phyloP scores from a whole-genome alignment of 2,888 invertebrate species.

The Ochropacha duplaris region DNA sequence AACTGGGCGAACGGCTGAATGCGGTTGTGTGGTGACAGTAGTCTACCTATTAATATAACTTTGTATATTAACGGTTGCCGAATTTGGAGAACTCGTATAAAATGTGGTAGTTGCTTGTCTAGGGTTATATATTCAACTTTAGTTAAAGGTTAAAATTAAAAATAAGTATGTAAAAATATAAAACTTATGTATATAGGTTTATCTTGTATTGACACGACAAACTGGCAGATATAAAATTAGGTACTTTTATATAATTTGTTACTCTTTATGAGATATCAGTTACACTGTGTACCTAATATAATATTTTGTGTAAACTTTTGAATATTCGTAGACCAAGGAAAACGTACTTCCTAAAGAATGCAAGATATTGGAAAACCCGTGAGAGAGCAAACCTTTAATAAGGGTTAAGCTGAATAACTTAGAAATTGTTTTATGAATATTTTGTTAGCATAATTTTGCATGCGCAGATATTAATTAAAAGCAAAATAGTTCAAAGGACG shows the following conservation, averaged over 20 bases:
- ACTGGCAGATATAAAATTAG: too few species aligned
- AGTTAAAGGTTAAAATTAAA: not conserved
- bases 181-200: too few species aligned
- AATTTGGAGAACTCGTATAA: not conserved
- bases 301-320: too few species aligned
- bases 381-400: constrained; percentile 54
- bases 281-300: too few species aligned
- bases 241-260: too few species aligned
- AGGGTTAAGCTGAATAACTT: constrained; percentile 54
- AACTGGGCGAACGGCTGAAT: constrained; percentile 41
- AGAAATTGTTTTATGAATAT: constrained; percentile 40
- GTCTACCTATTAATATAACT: constrained; percentile 10
- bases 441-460: constrained; percentile 9
- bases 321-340: constrained; percentile 40
- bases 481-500: too few species aligned
- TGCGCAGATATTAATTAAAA: not conserved
- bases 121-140: not conserved
- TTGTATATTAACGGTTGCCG: constrained; percentile 14
- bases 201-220: too few species aligned
- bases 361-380: constrained; percentile 58
- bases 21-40: constrained; percentile 32
- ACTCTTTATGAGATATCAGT: not conserved
- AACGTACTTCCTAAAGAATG: constrained; percentile 57
- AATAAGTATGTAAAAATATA: too few species aligned
- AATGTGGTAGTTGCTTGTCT: not conserved